Percentiles rank a stretch among this genome's conserved stretches.
phyloP scores from a whole-genome alignment of 2,113 vertebrate genomes.

The Henicopernis longicauda region DNA sequence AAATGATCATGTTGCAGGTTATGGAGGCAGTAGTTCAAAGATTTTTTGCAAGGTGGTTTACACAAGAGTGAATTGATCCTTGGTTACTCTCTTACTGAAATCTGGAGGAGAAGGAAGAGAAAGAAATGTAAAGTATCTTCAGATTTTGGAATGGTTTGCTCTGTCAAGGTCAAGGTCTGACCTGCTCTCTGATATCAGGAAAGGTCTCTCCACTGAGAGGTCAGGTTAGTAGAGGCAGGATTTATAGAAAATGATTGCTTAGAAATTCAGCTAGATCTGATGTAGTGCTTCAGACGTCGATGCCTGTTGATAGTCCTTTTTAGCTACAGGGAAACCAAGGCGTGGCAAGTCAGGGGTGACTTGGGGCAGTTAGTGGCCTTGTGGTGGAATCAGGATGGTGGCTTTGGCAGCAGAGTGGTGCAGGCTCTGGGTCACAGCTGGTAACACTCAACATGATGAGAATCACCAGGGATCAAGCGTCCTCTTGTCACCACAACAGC shows the following conservation, averaged over 20 bases:
- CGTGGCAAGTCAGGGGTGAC: neutral
- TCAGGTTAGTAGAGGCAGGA: neutral
- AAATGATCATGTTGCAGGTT: neutral
- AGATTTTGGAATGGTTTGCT: neutral
- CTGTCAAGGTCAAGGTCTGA: neutral
- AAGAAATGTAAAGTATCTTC: neutral
- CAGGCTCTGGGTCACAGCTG: neutral
- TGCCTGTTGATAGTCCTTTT: neutral
- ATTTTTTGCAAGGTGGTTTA: neutral
- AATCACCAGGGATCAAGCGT: neutral
- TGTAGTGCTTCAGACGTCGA: rapidly evolving
- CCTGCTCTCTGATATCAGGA: neutral
- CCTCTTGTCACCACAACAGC: neutral
- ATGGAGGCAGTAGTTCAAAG: neutral
- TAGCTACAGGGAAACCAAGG: neutral
- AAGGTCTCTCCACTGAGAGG: neutral
- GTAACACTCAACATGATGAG: neutral
- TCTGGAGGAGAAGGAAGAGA: neutral
- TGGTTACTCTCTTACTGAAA: neutral
- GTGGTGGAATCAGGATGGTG: neutral
- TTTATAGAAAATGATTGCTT: neutral
- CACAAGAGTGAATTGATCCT: neutral
- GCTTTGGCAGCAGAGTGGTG: neutral
- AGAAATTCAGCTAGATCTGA: neutral
- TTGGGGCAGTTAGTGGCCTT: neutral